Evolutionary conservation across 2,888 invertebrate species (phyloP), one percentile per base, ranked within the genome.

Genomic region (Tolmerus cingulatus): DNA sequence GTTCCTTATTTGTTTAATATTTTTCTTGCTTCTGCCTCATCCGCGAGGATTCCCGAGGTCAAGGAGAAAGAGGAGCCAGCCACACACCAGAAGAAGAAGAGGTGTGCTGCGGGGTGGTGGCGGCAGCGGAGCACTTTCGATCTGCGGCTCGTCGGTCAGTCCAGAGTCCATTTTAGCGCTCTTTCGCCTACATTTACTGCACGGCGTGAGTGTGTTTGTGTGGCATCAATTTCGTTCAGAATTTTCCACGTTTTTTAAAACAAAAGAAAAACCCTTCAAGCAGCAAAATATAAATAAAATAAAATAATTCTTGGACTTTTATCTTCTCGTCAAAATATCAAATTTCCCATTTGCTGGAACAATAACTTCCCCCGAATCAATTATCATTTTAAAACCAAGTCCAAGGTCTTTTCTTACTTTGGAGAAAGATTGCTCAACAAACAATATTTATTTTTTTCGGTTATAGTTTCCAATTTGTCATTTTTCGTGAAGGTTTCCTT

Each of bases 41-140:
- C 37, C 66, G 0, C 0, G 30, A 81, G 81, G 81, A 81, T 81
- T 81, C 55, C 55, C 81, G 81, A 81, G 81, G 81, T 81, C 81
- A 81, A 81, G 81, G 81, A 81, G 34, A 55, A 81, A 81, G 51
- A 81, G 55, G 81, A 81, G n/a, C 81, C 55, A 46, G n/a, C 40
- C 79, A 23, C 79, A 66, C 66, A 66, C 19, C 19, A 66, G 66
- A 66, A 55, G 19, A 66, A 12, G 66, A 66, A 23, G 23, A 66
- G 66, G 66, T 19, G 66, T 66, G 66, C 23, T 51, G 51, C 51
- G 43, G 46, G 81, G 40, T 27, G 81, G 79, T 30, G 55, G 55
- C 51, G 55, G 81, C 57, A 34, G 37, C 34, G 81, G 55, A 81
- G 81, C 81, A 81, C 81, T 81, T 81, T 81, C 81, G 57, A 81